A percentile compares a stretch with the other conserved stretches of the same genome.
phyloP scores from a whole-genome alignment of 2,113 vertebrate species.

The Microcebus jonahi region DNA sequence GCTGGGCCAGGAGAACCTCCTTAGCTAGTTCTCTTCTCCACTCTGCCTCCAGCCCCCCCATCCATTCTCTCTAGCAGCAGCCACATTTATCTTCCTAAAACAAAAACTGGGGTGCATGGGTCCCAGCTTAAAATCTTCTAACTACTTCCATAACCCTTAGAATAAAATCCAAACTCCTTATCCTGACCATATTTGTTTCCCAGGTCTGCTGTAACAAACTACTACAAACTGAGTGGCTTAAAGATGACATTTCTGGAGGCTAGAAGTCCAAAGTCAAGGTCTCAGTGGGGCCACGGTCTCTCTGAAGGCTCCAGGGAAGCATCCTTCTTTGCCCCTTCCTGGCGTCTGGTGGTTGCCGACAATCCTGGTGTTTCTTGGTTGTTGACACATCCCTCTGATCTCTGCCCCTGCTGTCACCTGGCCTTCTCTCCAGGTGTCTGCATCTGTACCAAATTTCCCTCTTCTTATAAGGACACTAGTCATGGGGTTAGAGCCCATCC shows the following conservation, averaged over 20 bases:
- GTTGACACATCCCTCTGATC: neutral
- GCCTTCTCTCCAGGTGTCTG: neutral
- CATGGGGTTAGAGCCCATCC: neutral
- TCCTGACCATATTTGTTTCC: neutral
- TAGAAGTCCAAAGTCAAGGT: neutral
- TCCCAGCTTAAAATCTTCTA: neutral
- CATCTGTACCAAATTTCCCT: neutral
- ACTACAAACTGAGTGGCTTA: neutral
- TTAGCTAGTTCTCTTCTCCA: neutral
- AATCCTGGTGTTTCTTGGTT: neutral
- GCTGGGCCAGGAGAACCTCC: neutral
- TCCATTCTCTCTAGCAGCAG: neutral
- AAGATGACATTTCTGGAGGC: neutral
- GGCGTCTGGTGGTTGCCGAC: neutral
- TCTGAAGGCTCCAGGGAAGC: neutral
- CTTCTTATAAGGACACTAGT: neutral
- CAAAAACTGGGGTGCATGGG: neutral
- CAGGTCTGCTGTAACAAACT: neutral
- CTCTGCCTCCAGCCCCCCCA: neutral
- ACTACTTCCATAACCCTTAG: neutral
- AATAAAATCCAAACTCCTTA: neutral
- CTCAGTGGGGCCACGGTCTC: neutral
- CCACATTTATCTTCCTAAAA: neutral
- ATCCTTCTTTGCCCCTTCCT: neutral
- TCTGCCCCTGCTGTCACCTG: neutral